phyloP scores from a whole-genome alignment of 2,888 invertebrate species.

The Scaptomyza polygonia region DNA sequence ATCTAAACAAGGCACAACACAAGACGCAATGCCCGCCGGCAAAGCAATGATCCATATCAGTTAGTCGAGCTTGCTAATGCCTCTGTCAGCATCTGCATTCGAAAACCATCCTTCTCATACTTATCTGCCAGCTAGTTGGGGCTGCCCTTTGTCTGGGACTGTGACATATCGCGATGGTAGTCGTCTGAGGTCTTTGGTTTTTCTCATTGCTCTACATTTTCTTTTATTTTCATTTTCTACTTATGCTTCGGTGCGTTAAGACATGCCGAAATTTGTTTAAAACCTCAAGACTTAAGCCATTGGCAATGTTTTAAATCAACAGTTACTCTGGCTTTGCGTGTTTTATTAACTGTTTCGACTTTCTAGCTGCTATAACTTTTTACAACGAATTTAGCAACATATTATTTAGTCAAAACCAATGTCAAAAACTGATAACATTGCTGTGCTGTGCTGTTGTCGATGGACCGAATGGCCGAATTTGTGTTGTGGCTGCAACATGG shows the following conservation, averaged over 20 bases:
- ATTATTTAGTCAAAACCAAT: not conserved
- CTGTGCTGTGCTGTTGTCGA: constrained; percentile 9
- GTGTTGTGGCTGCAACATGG: constrained; percentile 19
- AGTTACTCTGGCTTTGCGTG: not conserved
- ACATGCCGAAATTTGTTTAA: constrained; percentile 34
- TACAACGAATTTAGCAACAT: not conserved
- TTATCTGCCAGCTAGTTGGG: not conserved
- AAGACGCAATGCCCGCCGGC: constrained; percentile 20
- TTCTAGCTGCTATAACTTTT: not conserved
- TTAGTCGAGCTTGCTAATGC: constrained; percentile 24
- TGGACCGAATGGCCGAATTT: constrained; percentile 4
- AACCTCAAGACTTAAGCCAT: not conserved
- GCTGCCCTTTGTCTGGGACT: constrained; percentile 58
- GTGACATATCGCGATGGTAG: constrained; percentile 68
- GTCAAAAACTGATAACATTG: not conserved
- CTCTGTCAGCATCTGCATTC: constrained; percentile 13
- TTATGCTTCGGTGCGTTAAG: constrained; percentile 38
- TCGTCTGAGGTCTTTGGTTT: constrained; percentile 34
- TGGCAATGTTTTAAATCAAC: not conserved
- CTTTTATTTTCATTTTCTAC: constrained; percentile 44
- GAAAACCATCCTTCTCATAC: not conserved
- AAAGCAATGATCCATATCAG: constrained; percentile 59
- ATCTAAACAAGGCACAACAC: constrained; percentile 59
- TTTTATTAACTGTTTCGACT: not conserved
- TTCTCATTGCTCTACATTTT: constrained; percentile 26